Percentiles rank a stretch among this genome's conserved stretches.
Conservation (phyloP, 2,888 invertebrate genomes). For the Phymatocera aterrima region DNA sequence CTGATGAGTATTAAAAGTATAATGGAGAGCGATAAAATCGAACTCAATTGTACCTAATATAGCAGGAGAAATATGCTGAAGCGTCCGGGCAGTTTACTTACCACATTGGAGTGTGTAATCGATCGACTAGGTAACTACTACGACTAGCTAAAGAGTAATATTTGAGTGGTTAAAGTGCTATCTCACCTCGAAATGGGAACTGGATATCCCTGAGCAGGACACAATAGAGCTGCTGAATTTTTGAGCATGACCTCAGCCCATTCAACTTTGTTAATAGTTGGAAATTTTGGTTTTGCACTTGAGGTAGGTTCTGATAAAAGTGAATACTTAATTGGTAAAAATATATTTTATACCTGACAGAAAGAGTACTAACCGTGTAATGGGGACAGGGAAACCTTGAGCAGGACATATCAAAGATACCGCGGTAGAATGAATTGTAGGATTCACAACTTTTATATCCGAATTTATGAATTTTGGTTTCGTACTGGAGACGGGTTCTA, state of each 20-base stretch:
- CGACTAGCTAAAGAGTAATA: conserved; percentile 2
- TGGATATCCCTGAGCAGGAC: conserved; percentile 88
- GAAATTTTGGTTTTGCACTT: conserved; percentile 69
- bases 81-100: conserved; percentile 17
- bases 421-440: conserved; percentile 67
- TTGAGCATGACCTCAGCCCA: conserved; percentile 64
- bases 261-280: conserved; percentile 70
- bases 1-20: not conserved
- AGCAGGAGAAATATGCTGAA: not conserved
- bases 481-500: conserved; percentile 84
- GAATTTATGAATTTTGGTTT: conserved; percentile 81
- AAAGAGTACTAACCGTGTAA: conserved; percentile 67
- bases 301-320: conserved; percentile 66
- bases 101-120: conserved; percentile 12
- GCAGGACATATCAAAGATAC: conserved; percentile 76
- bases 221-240: conserved; percentile 76
- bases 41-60: not conserved
- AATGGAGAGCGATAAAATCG: not conserved
- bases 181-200: conserved; percentile 73
- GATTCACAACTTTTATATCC: conserved; percentile 73
- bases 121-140: conserved; percentile 12
- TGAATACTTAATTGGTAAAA: conserved; percentile 44
- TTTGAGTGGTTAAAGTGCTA: not conserved
- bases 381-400: conserved; percentile 77
- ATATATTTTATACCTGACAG: conserved; percentile 18